Evolutionary conservation across 2,113 vertebrate genomes (phyloP).

Genomic region (Cygnus buccinator): DNA sequence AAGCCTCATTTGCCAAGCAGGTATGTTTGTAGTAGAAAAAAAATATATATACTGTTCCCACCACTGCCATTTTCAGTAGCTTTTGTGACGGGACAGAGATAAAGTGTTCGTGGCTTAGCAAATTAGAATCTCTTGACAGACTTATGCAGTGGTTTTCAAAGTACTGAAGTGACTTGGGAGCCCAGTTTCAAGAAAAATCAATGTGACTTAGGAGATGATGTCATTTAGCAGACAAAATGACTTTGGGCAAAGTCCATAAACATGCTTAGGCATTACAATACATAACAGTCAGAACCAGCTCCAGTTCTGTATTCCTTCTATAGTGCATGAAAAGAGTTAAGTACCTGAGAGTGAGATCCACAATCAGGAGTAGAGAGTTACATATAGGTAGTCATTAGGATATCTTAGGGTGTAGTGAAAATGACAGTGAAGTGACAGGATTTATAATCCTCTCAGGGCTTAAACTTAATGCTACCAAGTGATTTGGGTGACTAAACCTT

Average conservation of each 20-base stretch:
- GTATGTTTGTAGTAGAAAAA: not conserved
- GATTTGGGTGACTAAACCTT: not conserved
- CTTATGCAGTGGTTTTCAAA: not conserved
- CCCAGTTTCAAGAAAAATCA: constrained; percentile 18
- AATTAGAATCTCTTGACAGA: not conserved
- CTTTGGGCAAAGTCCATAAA: not conserved
- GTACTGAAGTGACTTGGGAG: not conserved
- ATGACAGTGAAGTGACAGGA: not conserved
- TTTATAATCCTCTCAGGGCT: not conserved
- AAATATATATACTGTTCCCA: not conserved
- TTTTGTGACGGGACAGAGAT: not conserved
- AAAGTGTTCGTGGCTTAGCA: not conserved
- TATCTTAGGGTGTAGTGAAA: not conserved
- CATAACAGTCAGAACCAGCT: not conserved
- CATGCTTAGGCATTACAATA: not conserved
- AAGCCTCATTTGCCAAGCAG: constrained; percentile 27
- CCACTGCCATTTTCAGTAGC: not conserved
- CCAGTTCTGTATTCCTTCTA: not conserved
- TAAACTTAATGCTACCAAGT: not conserved
- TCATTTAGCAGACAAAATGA: not conserved
- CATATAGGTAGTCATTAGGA: not conserved
- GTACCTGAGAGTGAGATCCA: not conserved
- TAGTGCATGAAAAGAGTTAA: not conserved
- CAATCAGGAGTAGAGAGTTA: not conserved
- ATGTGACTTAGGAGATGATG: not conserved